A percentile compares a stretch with the other conserved stretches of the same genome.
These are phyloP conservation scores for Acanthococcus lagerstroemiae DNA, from an alignment of 2,888 invertebrate species.

Conservation along the genomic window DNA sequence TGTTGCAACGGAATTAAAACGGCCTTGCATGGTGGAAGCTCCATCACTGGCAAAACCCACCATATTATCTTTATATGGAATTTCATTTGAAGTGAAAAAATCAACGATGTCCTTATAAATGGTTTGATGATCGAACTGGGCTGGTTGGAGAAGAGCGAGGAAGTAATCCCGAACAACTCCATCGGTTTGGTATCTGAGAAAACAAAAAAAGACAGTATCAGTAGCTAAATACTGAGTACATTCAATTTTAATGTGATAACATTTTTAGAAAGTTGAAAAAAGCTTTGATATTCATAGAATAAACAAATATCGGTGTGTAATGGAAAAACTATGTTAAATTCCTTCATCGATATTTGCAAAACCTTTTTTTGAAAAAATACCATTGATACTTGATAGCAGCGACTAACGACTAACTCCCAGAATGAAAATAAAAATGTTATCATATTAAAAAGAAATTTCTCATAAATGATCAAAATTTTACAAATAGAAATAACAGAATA, in stretches of 20 bases:
- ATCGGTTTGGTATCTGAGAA: background rate
- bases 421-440: background rate
- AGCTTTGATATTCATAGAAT: too few species aligned
- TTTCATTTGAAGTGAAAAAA: conserved; percentile 32
- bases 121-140: conserved; percentile 13
- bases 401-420: background rate
- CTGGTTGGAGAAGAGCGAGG: conserved; percentile 21
- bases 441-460: too few species aligned
- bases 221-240: background rate
- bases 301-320: background rate
- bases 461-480: too few species aligned
- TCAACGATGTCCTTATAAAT: conserved; percentile 18
- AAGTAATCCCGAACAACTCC: conserved; percentile 21
- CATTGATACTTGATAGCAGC: too few species aligned
- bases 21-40: conserved; percentile 31
- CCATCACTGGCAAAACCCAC: conserved; percentile 34
- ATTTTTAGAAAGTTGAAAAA: too few species aligned
- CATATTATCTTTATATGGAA: conserved; percentile 33
- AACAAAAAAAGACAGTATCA: background rate
- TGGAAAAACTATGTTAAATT: background rate
- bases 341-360: background rate
- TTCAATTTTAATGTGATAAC: too few species aligned
- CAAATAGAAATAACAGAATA: background rate
- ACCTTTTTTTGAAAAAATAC: background rate
- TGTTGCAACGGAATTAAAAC: conserved; percentile 4